Evolutionary conservation across 2,797 vertebrate species (phyloP).

Genomic region (Takifugu rubripes): DNA sequence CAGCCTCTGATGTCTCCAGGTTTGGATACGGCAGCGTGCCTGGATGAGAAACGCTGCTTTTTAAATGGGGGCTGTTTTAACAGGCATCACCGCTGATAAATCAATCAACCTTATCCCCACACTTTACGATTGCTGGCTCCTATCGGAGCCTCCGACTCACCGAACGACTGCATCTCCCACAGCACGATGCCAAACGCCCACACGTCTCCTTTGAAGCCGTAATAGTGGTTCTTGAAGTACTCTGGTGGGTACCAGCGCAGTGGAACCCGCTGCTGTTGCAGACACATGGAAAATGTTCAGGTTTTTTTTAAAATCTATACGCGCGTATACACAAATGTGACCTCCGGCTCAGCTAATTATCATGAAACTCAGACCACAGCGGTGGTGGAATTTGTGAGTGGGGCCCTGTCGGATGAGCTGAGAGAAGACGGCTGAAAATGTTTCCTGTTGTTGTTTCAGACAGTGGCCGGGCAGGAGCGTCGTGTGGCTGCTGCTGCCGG

Average conservation of each 20-base stretch:
- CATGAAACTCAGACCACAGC: too few species aligned
- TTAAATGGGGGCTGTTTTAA: not conserved
- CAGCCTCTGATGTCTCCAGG: conserved; percentile 69
- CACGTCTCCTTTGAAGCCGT: conserved; percentile 78
- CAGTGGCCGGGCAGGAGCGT: too few species aligned
- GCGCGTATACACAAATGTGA: too few species aligned
- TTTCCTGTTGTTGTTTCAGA: too few species aligned
- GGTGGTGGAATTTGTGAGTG: too few species aligned
- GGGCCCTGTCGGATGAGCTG: too few species aligned
- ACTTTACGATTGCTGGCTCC: too few species aligned
- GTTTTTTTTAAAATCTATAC: too few species aligned
- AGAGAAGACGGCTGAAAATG: too few species aligned
- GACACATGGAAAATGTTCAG: not conserved
- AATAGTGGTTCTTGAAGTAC: conserved; percentile 76
- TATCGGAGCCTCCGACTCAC: conserved; percentile 46
- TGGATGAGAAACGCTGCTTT: conserved; percentile 20
- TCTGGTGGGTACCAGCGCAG: conserved; percentile 81
- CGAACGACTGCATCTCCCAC: conserved; percentile 80
- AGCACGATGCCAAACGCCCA: conserved; percentile 77
- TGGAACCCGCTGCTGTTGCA: conserved; percentile 67
- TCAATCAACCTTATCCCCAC: too few species aligned
- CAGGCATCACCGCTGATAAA: not conserved
- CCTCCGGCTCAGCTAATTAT: too few species aligned
- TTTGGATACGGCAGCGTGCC: conserved; percentile 70
- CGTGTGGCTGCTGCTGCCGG: too few species aligned